Evolutionary conservation across 1,140 invertebrate genomes (phyloP), one percentile per base, ranked within the genome.

Genomic region (Microplitis mediator): DNA sequence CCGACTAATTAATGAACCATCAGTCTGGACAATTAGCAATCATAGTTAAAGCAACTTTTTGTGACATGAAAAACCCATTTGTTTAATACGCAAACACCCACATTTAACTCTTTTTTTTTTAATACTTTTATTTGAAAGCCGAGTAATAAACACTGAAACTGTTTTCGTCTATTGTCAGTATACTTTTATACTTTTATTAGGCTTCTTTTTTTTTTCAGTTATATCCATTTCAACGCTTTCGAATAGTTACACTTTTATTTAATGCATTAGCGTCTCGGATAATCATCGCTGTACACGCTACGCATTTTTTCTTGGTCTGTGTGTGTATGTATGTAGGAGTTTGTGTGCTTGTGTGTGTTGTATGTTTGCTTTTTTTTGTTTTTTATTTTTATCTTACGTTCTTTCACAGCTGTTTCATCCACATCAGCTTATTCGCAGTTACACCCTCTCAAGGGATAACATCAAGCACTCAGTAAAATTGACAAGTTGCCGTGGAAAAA

Each of bases 51-150:
- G 31, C 13, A 56, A 23, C 23, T 23, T 4, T 39, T 35, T 13
- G 66, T 32, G 72, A 76, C 75, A 76, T 74, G 75, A 62, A 76
- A 76, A 76, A 70, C 39, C 75, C 75, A 76, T 76, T 76, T 67
- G 66, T 74, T 76, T 76, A 76, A 74, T 76, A 76, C 50, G 16
- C 65, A 60, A 67, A 65, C 66, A 70, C 45, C 16, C 35, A 56
- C 62, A 39, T 58, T 36, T 60, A 60, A 45, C 39, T 45, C 39
- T 45, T 45, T 45, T 9, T 6, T 39, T 39, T 45, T 23, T 23
- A 1, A 1, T 23, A 1, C 2, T 23, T 23, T 23, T 23, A 1
- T 23, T 23, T 23, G 23, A 23, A 23, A 23, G 23, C 23, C 23
- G 23, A 23, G 23, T 23, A 72, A 72, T 72, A 67, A 75, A 71